A percentile compares a stretch with the other conserved stretches of the same genome.
These are phyloP conservation scores for Stenoptilia bipunctidactyla DNA, from an alignment of 2,888 invertebrate species.

Conservation along the genomic window DNA sequence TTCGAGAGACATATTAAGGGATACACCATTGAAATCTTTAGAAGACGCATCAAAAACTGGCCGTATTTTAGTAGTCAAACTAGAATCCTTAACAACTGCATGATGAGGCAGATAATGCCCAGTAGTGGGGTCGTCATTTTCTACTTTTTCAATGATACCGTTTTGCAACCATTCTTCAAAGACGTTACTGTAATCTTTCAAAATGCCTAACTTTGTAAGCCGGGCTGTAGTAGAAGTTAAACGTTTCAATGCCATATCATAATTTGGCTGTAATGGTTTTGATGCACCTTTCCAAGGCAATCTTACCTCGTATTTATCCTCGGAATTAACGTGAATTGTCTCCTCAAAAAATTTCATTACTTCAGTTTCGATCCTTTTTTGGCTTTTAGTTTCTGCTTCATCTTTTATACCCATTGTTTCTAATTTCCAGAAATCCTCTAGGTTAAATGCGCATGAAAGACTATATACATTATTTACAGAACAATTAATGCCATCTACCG, in stretches of 20 bases:
- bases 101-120: constrained; percentile 3
- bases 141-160: background rate
- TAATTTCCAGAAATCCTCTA: background rate
- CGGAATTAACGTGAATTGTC: background rate
- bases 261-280: background rate
- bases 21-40: background rate
- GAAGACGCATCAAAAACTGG: constrained; percentile 6
- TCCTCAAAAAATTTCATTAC: background rate
- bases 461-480: background rate
- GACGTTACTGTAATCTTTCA: background rate
- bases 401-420: background rate
- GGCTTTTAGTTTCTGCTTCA: background rate
- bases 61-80: constrained; percentile 1
- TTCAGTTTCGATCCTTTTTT: background rate
- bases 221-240: background rate
- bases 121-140: background rate
- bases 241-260: background rate
- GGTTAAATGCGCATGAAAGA: background rate
- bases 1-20: constrained; percentile 1
- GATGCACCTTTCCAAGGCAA: background rate
- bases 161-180: background rate
- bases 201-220: background rate
- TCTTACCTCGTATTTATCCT: background rate
- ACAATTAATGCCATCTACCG: background rate
- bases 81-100: constrained; percentile 1